Percentiles rank a stretch among this genome's conserved stretches.
These are phyloP conservation scores for Eristalis tenax DNA, from an alignment of 2,888 invertebrate species.

Conservation along the genomic window DNA sequence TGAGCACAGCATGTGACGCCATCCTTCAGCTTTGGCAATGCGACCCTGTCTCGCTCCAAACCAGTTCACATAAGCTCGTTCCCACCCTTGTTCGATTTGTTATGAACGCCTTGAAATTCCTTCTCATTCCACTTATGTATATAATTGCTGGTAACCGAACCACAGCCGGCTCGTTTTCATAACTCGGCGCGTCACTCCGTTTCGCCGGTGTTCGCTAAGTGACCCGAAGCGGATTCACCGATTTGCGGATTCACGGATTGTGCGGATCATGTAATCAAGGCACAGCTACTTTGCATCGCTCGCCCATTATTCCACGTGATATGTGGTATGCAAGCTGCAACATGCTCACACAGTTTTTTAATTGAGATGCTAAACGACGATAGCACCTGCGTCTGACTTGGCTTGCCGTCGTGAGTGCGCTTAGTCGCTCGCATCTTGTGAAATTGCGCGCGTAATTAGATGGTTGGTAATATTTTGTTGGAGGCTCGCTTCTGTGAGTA, in stretches of 20 bases:
- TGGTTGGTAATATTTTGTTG: conserved; percentile 1
- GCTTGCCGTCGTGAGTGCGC: background rate
- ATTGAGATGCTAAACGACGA: conserved; percentile 64
- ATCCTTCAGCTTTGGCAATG: background rate
- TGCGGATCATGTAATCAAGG: conserved; percentile 37
- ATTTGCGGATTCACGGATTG: conserved; percentile 25
- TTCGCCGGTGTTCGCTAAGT: conserved; percentile 62
- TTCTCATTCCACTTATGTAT: conserved; percentile 15
- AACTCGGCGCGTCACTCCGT: conserved; percentile 21
- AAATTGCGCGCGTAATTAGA: conserved; percentile 16
- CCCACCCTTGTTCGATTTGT: background rate
- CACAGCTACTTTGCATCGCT: conserved; percentile 28
- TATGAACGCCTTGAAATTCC: conserved; percentile 37
- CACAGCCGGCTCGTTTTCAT: conserved; percentile 18
- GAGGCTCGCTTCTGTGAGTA: background rate
- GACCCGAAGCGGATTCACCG: conserved; percentile 55
- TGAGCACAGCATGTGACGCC: background rate
- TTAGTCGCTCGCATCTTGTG: background rate
- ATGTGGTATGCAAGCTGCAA: conserved; percentile 27
- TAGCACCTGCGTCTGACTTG: conserved; percentile 28
- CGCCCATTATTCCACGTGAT: conserved; percentile 28
- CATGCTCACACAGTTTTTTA: conserved; percentile 63
- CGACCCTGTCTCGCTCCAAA: background rate
- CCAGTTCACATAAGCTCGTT: conserved; percentile 7
- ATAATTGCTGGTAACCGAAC: conserved; percentile 41